Base-by-base conservation (phyloP, 2,888 invertebrate species). In the Cosmia pyralina region DNA sequence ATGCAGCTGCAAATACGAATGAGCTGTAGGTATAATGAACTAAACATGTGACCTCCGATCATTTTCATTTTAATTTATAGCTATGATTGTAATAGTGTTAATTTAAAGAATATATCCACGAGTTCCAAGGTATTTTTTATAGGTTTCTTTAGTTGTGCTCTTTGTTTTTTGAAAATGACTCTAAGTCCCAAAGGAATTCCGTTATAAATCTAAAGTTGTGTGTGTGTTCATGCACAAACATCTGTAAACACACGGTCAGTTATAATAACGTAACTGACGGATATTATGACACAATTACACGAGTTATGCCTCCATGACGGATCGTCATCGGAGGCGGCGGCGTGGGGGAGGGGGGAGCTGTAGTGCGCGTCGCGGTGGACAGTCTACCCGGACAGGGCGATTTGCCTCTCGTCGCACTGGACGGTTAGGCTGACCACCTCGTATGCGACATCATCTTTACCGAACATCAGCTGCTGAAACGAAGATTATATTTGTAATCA, bases 381-480 rank as follows among this genome's bases (percentile, higher is more conserved):
- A 95, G 94, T 95, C 94, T 95, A 94, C 93, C 93, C 94, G 94
- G 94, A 95, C 95, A 95, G 94, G 94, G 94, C 94, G 94, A 90
- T 87, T 83, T 91, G 77, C 66, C 74, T 80, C 53, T 63, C 73
- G 88, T 92, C 93, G 93, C 90, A 91, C 93, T 92, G 90, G 72
- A 87, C 90, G 90, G 91, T 83, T 85, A 94, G 93, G 84, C 92
- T 86, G 93, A 90, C 89, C 90, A 84, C 90, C 90, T 88, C 83
- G 85, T 84, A 65, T 70, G 84, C 67, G 68, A 60, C 28, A 50
- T 63, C 82, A 53, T 17, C 75, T 46, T 53, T 58, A 48, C 46
- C n/a, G 69, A 53, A 53, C 66, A 59, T 52, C 64, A 53, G 58
- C 44, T 62, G 60, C 57, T 55, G 75, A 15, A 52, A 59, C 34